These are phyloP conservation scores for Lordiphosa stackelbergi DNA, from an alignment of 1,140 invertebrate species.

Conservation along the genomic window DNA sequence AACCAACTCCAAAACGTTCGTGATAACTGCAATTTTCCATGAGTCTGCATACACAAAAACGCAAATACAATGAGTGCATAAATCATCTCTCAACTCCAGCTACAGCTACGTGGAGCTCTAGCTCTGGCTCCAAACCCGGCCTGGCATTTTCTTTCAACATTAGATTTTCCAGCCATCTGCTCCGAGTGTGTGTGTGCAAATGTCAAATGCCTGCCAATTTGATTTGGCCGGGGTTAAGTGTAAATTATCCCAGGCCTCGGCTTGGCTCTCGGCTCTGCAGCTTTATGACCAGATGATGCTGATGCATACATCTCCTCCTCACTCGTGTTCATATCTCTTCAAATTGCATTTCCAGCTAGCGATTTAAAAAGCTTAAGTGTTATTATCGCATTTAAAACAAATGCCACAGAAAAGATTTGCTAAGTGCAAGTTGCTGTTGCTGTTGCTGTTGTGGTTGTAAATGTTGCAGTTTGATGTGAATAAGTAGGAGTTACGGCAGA, in stretches of 20 bases:
- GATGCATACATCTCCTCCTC: neutral
- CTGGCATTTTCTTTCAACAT: conserved; percentile 47
- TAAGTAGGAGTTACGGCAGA: too few species aligned
- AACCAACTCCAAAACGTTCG: conserved; percentile 40
- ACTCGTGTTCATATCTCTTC: conserved; percentile 13
- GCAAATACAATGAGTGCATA: conserved; percentile 71
- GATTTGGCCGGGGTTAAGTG: conserved; percentile 69
- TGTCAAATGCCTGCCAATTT: conserved; percentile 71
- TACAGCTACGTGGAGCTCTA: conserved; percentile 3
- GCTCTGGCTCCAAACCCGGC: neutral
- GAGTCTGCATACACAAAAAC: conserved; percentile 30
- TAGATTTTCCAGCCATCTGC: conserved; percentile 42
- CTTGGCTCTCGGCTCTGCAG: neutral
- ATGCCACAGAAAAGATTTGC: conserved; percentile 60
- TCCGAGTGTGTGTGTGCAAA: conserved; percentile 45
- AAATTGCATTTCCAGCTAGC: conserved; percentile 60
- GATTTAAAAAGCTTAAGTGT: conserved; percentile 66
- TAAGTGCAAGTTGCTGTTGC: conserved; percentile 47
- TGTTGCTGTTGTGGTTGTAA: conserved; percentile 15
- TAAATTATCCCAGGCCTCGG: conserved; percentile 60
- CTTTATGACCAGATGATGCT: conserved; percentile 10
- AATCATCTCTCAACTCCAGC: conserved; percentile 60
- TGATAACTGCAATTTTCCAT: conserved; percentile 71
- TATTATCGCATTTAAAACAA: conserved; percentile 67
- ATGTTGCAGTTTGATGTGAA: conserved; percentile 6